Conservation (phyloP, 2,888 invertebrate genomes). For the Unio pictorum region DNA sequence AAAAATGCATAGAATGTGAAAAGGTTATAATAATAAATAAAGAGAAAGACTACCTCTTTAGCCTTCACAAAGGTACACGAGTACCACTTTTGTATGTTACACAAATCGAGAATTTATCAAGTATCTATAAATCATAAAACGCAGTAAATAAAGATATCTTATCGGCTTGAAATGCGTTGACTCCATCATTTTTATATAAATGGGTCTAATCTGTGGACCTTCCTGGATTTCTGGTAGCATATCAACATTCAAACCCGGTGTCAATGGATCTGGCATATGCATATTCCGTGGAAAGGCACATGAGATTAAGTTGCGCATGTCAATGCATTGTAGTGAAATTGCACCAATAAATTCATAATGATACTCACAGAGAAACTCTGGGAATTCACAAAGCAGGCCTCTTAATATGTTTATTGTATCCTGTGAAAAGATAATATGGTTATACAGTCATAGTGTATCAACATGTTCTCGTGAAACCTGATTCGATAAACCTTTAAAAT, state of each 20-base stretch:
- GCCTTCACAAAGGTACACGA: too few relatives aligned
- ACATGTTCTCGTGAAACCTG: neutral
- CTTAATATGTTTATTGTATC: slow-evolving; percentile 91
- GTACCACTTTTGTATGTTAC: too few relatives aligned
- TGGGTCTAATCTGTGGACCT: slow-evolving; percentile 72
- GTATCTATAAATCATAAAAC: too few relatives aligned
- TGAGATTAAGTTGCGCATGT: slow-evolving; percentile 96
- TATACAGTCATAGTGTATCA: neutral
- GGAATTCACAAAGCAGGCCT: slow-evolving; percentile 97
- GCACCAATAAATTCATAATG: slow-evolving; percentile 80
- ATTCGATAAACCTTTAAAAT: neutral
- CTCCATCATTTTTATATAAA: slow-evolving; percentile 89
- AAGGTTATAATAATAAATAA: too few relatives aligned
- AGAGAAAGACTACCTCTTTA: too few relatives aligned
- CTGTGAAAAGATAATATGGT: slow-evolving; percentile 51
- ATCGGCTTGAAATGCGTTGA: slow-evolving; percentile 89
- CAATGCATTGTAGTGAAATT: slow-evolving; percentile 99
- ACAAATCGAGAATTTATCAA: too few relatives aligned
- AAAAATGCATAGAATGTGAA: too few relatives aligned
- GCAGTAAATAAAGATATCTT: slow-evolving; percentile 3
- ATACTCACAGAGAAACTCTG: slow-evolving; percentile 95
- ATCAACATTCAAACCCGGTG: slow-evolving; percentile 88
- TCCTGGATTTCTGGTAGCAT: slow-evolving; percentile 54
- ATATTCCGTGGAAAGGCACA: slow-evolving; percentile 98
- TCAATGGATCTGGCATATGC: slow-evolving; percentile 98